Evolutionary conservation across 2,797 vertebrate species (phyloP).

Genomic region (Liasis olivaceus): DNA sequence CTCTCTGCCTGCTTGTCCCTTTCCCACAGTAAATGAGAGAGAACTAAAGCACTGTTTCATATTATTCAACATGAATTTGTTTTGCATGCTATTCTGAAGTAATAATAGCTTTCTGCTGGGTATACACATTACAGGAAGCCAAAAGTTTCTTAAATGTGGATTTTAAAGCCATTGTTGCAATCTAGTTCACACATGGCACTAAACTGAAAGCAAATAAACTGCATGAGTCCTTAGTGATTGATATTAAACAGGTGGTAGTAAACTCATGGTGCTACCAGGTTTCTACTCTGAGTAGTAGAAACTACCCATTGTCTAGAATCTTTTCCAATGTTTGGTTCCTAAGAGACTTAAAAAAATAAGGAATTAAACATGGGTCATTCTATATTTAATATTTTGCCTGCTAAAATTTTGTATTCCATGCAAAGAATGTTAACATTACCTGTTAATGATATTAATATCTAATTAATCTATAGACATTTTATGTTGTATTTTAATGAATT

Average conservation of each 20-base stretch:
- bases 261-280: neutral
- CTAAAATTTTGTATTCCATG: neutral
- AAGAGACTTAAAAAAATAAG: neutral
- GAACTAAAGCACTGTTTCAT: neutral
- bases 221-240: neutral
- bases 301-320: neutral
- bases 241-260: neutral
- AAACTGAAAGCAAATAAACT: neutral
- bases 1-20: neutral
- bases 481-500: too few relatives aligned
- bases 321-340: neutral
- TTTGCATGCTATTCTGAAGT: neutral
- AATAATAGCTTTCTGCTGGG: neutral
- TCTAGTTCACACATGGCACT: neutral
- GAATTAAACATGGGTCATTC: neutral
- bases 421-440: neutral
- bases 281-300: neutral
- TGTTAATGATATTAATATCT: neutral
- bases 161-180: neutral
- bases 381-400: neutral
- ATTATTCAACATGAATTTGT: neutral
- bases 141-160: neutral
- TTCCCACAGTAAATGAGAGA: neutral
- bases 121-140: neutral
- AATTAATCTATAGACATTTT: neutral